Conservation (phyloP, 2,797 vertebrate species). For the Ctenopoma multispine region DNA sequence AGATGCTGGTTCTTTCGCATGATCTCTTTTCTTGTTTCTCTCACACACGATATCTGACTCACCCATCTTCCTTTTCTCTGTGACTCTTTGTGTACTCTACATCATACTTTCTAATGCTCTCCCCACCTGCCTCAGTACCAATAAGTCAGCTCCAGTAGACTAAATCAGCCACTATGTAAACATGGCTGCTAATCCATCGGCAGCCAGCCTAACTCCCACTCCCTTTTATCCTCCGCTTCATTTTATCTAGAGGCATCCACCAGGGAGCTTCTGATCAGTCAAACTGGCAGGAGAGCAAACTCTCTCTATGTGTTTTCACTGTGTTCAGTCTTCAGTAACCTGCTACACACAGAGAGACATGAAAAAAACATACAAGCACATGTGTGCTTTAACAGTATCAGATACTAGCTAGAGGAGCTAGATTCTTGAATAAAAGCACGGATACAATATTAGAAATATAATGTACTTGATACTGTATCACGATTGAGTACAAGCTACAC, state of each 20-base stretch:
- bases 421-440: too few species aligned
- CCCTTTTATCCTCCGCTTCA: slow-evolving; percentile 66
- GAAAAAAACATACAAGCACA: too few species aligned
- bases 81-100: slow-evolving; percentile 36
- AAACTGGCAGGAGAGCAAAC: slow-evolving; percentile 57
- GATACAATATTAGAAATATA: too few species aligned
- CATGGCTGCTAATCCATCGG: slow-evolving; percentile 75
- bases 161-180: slow-evolving; percentile 76
- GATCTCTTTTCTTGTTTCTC: slow-evolving; percentile 13
- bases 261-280: slow-evolving; percentile 70
- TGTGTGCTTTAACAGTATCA: too few species aligned
- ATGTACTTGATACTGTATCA: too few species aligned
- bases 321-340: slow-evolving; percentile 40
- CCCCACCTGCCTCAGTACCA: slow-evolving; percentile 56
- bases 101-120: slow-evolving; percentile 54
- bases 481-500: too few species aligned
- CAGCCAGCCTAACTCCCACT: slow-evolving; percentile 64
- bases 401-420: too few species aligned
- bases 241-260: slow-evolving; percentile 68
- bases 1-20: slow-evolving; percentile 26
- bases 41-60: slow-evolving; percentile 29
- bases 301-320: slow-evolving; percentile 57
- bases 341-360: too few species aligned
- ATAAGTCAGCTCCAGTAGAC: slow-evolving; percentile 72
- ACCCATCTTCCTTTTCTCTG: slow-evolving; percentile 4